Base-by-base conservation (phyloP, 2,888 invertebrate genomes). In the Nasonovia ribisnigri region DNA sequence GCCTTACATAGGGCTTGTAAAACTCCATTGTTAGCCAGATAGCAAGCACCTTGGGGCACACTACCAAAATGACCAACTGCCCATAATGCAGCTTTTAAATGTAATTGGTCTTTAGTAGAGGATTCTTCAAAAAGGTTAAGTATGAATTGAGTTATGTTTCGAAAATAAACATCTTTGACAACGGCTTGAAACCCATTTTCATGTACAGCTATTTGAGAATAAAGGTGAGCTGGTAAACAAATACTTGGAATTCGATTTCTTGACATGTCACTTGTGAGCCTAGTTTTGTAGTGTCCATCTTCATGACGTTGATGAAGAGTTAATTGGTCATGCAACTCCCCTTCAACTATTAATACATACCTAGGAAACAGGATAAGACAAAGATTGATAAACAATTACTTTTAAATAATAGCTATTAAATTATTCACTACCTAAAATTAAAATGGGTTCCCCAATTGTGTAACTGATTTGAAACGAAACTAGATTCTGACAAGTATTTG, bases 1-100 rank as follows among this genome's bases (percentile, higher is more conserved):
- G 99, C 96, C 90, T 97, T 96, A 94, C 98, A 96, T 86, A 95
- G 94, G 13, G 94, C 94, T 54, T 95, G 95, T 88, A 97, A 95
- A n/a, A 97, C 95, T 90, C 96, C 96, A 87, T 97, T 96, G 67
- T 96, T 96, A 95, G 97, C 96, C 57, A 99, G 96, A 95, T 97
- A 97, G 91, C 97, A 97, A 20, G 98, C 96, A 8, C 99, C 99
- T 95, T 97, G 96, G 0, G 97, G 96, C 16, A 98, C 97, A 0
- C 97, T 97, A 4, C 97, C 98, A 26, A 98, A 97, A 96, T 98
- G 98, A 36, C 98, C 98, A 91, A 96, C 95, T 3, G 98, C 98
- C 99, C 99, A 99, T 0, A 99, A 96, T 0, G 98, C 97, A 13
- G 98, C 97, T 96, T 99, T 99, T 86, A 99, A 96, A 94, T 97